phyloP scores from a whole-genome alignment of 2,888 invertebrate genomes.

The Hoplodrina ambigua region DNA sequence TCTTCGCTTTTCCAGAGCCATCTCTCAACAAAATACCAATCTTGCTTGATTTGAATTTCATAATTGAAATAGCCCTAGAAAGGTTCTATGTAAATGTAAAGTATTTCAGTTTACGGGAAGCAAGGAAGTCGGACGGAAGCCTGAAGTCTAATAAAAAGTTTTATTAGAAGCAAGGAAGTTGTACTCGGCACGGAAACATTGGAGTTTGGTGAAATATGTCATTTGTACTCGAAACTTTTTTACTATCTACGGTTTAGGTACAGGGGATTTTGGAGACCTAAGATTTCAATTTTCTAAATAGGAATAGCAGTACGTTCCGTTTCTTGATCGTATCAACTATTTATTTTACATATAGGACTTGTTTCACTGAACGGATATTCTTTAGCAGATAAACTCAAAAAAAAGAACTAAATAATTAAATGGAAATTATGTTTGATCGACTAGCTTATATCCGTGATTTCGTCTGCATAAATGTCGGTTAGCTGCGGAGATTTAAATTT shows the following conservation, averaged over 20 bases:
- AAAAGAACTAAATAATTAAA: too few species aligned
- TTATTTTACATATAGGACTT: slow-evolving; percentile 33
- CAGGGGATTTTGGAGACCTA: slow-evolving; percentile 22
- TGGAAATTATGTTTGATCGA: too few species aligned
- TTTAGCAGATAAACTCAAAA: too few species aligned
- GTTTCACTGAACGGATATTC: background rate
- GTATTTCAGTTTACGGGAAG: slow-evolving; percentile 31
- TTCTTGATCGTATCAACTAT: slow-evolving; percentile 19
- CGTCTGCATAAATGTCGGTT: too few species aligned
- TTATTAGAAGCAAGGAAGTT: slow-evolving; percentile 41
- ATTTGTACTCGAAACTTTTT: slow-evolving; percentile 58
- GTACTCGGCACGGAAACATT: slow-evolving; percentile 16
- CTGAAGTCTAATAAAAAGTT: slow-evolving; percentile 49
- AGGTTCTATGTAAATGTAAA: slow-evolving; percentile 26
- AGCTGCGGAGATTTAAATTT: too few species aligned
- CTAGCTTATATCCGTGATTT: too few species aligned
- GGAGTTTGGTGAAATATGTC: slow-evolving; percentile 52
- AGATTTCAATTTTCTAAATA: slow-evolving; percentile 36
- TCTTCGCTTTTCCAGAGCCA: background rate
- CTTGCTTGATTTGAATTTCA: slow-evolving; percentile 16
- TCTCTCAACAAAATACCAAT: background rate
- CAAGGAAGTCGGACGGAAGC: slow-evolving; percentile 12
- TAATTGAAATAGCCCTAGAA: slow-evolving; percentile 29
- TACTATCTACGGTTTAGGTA: slow-evolving; percentile 44
- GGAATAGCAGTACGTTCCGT: slow-evolving; percentile 4